Evolutionary conservation across 2,888 invertebrate species (phyloP).

Genomic region (Kuschelorhynchus macadamiae): DNA sequence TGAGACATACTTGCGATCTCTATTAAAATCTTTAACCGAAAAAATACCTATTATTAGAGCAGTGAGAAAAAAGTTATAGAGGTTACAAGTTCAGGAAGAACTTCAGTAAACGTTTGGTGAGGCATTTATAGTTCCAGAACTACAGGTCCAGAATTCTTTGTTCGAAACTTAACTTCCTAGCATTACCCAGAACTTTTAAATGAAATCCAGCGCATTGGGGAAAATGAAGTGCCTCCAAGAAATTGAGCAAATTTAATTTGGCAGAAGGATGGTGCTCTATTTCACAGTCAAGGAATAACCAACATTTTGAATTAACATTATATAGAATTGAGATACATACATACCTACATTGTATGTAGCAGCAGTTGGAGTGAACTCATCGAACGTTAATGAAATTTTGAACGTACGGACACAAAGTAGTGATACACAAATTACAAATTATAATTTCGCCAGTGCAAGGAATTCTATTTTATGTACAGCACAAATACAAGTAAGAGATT

Average conservation of each 20-base stretch:
- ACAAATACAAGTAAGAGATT: background rate
- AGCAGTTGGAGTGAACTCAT: too few relatives aligned
- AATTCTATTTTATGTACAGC: conserved; percentile 15
- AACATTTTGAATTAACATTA: conserved; percentile 6
- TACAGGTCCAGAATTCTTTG: conserved; percentile 3
- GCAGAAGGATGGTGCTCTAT: conserved; percentile 9
- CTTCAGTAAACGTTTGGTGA: background rate
- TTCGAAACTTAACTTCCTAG: background rate
- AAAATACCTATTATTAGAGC: conserved; percentile 4
- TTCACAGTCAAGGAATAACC: background rate
- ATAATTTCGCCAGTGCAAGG: conserved; percentile 9
- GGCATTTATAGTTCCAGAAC: background rate
- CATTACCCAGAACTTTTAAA: conserved; percentile 4
- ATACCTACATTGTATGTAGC: too few relatives aligned
- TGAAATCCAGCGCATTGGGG: background rate
- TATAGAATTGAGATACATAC: conserved; percentile 6
- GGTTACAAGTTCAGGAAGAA: conserved; percentile 3
- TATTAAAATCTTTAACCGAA: conserved; percentile 3
- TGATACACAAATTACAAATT: background rate
- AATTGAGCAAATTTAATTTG: conserved; percentile 6
- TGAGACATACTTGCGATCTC: background rate
- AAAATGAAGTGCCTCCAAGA: background rate
- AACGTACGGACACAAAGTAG: too few relatives aligned
- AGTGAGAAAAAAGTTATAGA: background rate
- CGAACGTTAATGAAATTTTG: too few relatives aligned